phyloP scores from a whole-genome alignment of 2,113 vertebrate genomes.

The Fulmarus glacialis region DNA sequence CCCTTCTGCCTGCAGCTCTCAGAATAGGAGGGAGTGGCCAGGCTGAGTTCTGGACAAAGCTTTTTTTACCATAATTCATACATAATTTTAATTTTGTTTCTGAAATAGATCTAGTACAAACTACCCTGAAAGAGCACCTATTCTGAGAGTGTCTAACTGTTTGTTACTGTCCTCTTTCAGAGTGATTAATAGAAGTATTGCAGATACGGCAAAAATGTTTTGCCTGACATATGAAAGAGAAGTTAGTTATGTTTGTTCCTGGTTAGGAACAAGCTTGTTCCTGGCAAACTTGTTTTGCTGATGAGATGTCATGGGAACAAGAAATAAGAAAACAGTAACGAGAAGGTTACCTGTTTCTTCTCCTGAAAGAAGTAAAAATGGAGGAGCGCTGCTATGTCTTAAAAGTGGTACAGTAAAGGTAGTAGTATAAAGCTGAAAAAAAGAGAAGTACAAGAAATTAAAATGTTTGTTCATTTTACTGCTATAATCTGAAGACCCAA shows the following conservation, averaged over 20 bases:
- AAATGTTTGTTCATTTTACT: background rate
- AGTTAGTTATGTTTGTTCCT: background rate
- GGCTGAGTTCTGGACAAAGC: background rate
- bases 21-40: background rate
- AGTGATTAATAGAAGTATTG: background rate
- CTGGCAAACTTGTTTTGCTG: background rate
- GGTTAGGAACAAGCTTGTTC: background rate
- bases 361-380: background rate
- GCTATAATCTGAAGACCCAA: background rate
- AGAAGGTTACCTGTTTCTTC: background rate
- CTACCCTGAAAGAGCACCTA: background rate
- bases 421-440: background rate
- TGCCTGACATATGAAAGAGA: background rate
- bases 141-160: background rate
- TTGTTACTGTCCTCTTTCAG: background rate
- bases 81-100: background rate
- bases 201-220: background rate
- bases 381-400: background rate
- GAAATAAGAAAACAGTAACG: background rate
- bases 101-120: background rate
- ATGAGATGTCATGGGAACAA: background rate
- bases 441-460: background rate
- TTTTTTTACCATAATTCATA: background rate
- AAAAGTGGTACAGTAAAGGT: background rate
- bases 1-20: background rate